These are phyloP conservation scores for Rhynchomys soricoides DNA, from an alignment of 2,113 vertebrate species.

Conservation along the genomic window DNA sequence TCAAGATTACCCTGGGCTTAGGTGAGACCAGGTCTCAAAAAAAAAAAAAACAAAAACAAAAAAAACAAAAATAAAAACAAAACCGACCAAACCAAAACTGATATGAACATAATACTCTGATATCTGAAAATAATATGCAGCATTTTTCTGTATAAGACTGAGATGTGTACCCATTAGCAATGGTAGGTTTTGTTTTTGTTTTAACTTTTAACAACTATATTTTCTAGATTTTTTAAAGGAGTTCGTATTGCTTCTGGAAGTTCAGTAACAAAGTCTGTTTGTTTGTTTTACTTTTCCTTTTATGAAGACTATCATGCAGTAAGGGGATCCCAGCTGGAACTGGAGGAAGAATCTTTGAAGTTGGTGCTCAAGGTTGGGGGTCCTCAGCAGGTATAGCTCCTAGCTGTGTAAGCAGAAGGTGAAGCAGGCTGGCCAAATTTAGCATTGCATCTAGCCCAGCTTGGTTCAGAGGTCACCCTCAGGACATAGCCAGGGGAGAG, in stretches of 20 bases:
- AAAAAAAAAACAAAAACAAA: no score
- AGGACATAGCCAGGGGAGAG: neutral
- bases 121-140: conserved; percentile 22
- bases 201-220: neutral
- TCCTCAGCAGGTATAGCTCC: neutral
- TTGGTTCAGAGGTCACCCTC: neutral
- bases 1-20: neutral
- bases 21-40: neutral
- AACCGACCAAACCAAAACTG: neutral
- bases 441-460: neutral
- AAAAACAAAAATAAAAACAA: no score
- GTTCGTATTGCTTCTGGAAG: neutral
- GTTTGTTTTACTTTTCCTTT: neutral
- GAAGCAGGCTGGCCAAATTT: neutral
- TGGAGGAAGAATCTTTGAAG: neutral
- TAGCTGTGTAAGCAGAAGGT: neutral
- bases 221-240: conserved; percentile 20
- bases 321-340: neutral
- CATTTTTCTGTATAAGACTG: neutral
- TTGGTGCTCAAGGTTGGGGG: neutral
- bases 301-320: neutral
- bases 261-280: neutral
- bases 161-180: neutral
- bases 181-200: neutral
- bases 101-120: neutral